Evolutionary conservation across 64 coral and sea anemone species (phyloP), one percentile per base, ranked within the genome.

Genomic region (Platygyra sinensis): DNA sequence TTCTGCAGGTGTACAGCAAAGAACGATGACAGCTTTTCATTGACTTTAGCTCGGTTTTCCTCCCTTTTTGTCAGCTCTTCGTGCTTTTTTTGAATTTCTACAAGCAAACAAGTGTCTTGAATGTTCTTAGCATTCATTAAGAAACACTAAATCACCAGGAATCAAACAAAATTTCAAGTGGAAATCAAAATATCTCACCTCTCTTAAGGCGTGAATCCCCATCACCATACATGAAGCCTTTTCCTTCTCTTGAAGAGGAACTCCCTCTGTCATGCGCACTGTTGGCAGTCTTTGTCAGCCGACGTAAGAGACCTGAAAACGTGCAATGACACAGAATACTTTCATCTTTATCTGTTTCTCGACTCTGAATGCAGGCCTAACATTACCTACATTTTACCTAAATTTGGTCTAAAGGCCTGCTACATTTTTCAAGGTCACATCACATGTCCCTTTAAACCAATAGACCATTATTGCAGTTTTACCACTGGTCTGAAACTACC

Each of bases 1-100:
- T 78, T 92, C 5, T n/a, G 72, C 61, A 92, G 83, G 73, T 92
- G 82, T 36, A 87, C 90, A 3, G 90, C 86, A 7, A 92, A 87
- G 2, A 92, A 27, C 6, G 83, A 84, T 10, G 74, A 22, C 63
- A 92, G 42, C 18, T 92, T 86, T 57, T 77, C 81, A 5, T 42
- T 30, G 28, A 22, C 74, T 73, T 67, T 55, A 24, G 64, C 30
- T 9, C 64, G 33, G 13, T 19, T 74, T 75, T 82, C 82, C 59
- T 92, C 81, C 39, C 86, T 92, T 62, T 57, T 86, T 30, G 81
- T 60, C 16, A 92, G 57, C 36, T 52, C 27, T 14, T 78, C 60
- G 5, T 50, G 75, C 60, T 92, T 87, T 24, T 54, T 80, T 79
- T 92, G 72, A 32, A 81, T 86, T 79, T 87, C 82, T 78, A 8